Conservation (phyloP, 35 echinoderm and acorn worm species). For the Ophioderma brevispina region DNA sequence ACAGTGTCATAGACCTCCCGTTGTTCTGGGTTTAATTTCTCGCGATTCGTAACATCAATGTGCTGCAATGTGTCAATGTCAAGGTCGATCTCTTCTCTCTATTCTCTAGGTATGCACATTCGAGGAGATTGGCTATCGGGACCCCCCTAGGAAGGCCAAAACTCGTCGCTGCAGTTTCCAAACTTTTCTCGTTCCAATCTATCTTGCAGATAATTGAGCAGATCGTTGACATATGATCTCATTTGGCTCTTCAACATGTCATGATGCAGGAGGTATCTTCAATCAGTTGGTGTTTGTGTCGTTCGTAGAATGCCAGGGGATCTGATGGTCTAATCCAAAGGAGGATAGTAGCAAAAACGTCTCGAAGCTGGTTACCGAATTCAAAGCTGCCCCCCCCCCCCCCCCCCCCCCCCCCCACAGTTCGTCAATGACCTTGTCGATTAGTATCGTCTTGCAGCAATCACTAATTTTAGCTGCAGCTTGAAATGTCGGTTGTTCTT, state of each 20-base stretch:
- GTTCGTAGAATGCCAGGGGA: conserved; percentile 14
- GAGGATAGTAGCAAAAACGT: background rate
- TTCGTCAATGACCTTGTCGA: conserved; percentile 18
- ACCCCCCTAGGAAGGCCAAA: no score
- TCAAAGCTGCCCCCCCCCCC: background rate
- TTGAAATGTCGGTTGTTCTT: background rate
- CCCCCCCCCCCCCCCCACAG: no score
- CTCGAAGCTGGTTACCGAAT: conserved; percentile 1
- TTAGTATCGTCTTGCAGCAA: conserved; percentile 4
- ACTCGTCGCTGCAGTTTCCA: no score
- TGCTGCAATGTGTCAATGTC: background rate
- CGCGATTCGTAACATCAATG: background rate
- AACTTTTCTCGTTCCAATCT: no score
- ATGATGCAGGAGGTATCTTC: background rate
- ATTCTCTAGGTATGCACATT: background rate
- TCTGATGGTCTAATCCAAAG: background rate
- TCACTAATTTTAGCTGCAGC: conserved; percentile 2
- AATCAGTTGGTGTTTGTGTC: background rate
- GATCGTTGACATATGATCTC: no score
- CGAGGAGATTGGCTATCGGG: no score
- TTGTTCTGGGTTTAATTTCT: background rate
- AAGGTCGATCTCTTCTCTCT: background rate
- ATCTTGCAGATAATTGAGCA: no score
- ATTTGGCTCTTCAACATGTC: no score
- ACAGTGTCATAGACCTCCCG: background rate